Base-by-base conservation (phyloP, 2,888 invertebrate species). In the Chrysolina americana region DNA sequence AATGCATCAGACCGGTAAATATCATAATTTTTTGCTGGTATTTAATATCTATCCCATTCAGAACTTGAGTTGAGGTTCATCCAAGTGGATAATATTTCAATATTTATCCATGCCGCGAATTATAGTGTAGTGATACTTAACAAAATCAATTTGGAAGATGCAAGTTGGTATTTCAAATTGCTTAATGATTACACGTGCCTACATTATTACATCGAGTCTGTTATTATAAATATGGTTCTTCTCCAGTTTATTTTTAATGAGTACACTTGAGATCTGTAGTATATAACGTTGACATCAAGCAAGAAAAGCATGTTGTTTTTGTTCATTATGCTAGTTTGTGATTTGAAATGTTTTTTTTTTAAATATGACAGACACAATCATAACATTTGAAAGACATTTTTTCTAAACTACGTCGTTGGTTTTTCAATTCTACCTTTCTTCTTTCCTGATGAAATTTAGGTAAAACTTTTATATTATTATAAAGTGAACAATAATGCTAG, bases 1-100 rank as follows among this genome's bases (percentile, higher is more conserved):
- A 76, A 80, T 21, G 65, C 74, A 41, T 53, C 44, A 48, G 63
- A 68, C 73, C 72, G 65, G 71, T 71, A 79, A 77, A 77, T 77
- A 73, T 70, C 63, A 62, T 56, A 72, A 78, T 80, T 81, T 79
- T 73, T 77, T 75, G 74, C 68, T 44, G 69, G 53, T 72, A 78
- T 79, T 79, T 76, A 81, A 81, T 80, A 81, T 81, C 80, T 79
- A 75, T 74, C 69, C 62, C 76, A 56, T 65, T 19, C 15, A 56
- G 50, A 56, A 36, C 70, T 68, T 17, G 65, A 71, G 65, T 68
- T 72, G 36, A 50, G 10, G 23, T 56, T 68, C 68, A 41, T 62
- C 50, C 36, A 56, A 47, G 65, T 50, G 62, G 44, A 70, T 76
- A 76, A 76, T 75, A 73, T 65, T 41, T 48, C 65, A 47, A 66